These are phyloP conservation scores for Lanius collurio DNA, from an alignment of 2,113 vertebrate species.

Conservation along the genomic window DNA sequence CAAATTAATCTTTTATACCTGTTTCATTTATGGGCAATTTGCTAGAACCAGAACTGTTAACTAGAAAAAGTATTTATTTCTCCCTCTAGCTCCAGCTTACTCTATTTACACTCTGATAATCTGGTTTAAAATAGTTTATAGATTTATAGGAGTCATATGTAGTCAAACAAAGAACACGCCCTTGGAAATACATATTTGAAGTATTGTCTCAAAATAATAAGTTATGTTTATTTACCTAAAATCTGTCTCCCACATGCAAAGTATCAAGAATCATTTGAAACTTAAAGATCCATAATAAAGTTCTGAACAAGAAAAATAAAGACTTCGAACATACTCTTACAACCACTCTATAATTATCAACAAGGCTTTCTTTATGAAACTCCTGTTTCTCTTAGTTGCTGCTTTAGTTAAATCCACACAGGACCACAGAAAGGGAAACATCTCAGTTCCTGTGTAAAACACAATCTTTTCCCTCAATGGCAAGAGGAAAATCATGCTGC, in stretches of 20 bases:
- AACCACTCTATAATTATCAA: slow-evolving; percentile 49
- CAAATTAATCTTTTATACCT: neutral
- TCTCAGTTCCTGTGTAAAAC: slow-evolving; percentile 52
- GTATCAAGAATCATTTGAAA: slow-evolving; percentile 52
- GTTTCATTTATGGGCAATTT: neutral
- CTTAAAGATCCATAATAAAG: slow-evolving; percentile 46
- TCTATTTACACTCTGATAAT: slow-evolving; percentile 32
- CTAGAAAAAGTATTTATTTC: neutral
- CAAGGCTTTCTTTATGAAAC: slow-evolving; percentile 60
- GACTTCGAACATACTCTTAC: neutral
- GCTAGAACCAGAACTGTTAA: neutral
- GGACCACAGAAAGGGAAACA: slow-evolving; percentile 60
- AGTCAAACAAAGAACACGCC: neutral
- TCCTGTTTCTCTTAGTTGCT: slow-evolving; percentile 57
- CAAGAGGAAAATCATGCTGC: slow-evolving; percentile 43
- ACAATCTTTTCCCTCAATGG: slow-evolving; percentile 33
- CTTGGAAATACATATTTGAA: slow-evolving; percentile 46
- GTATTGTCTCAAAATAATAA: slow-evolving; percentile 53
- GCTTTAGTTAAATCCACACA: slow-evolving; percentile 52
- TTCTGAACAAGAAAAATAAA: slow-evolving; percentile 61
- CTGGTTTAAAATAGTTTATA: neutral
- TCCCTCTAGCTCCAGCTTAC: neutral
- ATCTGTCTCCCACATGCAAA: slow-evolving; percentile 30
- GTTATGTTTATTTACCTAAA: slow-evolving; percentile 48
- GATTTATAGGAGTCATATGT: neutral